Base-by-base conservation (phyloP, 1,140 invertebrate genomes). In the Oryctes rhinoceros region DNA sequence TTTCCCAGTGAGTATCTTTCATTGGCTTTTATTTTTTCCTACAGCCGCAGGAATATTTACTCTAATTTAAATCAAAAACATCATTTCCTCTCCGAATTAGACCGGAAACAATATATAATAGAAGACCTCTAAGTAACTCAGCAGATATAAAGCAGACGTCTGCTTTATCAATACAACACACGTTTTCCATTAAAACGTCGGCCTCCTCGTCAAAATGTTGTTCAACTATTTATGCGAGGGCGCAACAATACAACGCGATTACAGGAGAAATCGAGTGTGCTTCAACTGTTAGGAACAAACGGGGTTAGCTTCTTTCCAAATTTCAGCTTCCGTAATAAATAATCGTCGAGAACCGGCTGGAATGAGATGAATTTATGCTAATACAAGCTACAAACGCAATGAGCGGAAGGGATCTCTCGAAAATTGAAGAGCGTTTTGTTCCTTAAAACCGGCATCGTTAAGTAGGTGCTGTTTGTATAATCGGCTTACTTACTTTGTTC, bases 151-250 rank as follows among this genome's bases (percentile, higher is more conserved):
- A 24, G 15, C 24, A 71, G 65, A 71, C 24, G 10, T 71, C 35
- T 71, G 65, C 65, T 71, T 71, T 71, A 71, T 71, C 65, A 71
- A 35, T 71, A 71, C 35, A 35, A 71, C 65, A 35, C 65, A 71
- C 65, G 65, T 71, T 71, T 71, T 71, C 65, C 65, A 71, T 71
- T 71, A 71, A 71, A 71, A 71, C 35, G 65, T 71, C 65, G 65
- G 7, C 6, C 18, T 71, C 65, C 65, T 71, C 65, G 65, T 71
- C 65, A 71, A 37, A 37, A 71, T 71, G 65, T 71, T 71, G 9
- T 71, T 71, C 65, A 71, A 71, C 65, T 71, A 71, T 71, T 71
- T 71, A 35, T 71, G 24, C 37, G 13, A 37, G 65, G 24, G 10
- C 11, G 24, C 24, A 35, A 35, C 20, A 37, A 24, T 37, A 37